Evolutionary conservation across 2,113 vertebrate genomes (phyloP).

Genomic region (Jaculus jaculus): DNA sequence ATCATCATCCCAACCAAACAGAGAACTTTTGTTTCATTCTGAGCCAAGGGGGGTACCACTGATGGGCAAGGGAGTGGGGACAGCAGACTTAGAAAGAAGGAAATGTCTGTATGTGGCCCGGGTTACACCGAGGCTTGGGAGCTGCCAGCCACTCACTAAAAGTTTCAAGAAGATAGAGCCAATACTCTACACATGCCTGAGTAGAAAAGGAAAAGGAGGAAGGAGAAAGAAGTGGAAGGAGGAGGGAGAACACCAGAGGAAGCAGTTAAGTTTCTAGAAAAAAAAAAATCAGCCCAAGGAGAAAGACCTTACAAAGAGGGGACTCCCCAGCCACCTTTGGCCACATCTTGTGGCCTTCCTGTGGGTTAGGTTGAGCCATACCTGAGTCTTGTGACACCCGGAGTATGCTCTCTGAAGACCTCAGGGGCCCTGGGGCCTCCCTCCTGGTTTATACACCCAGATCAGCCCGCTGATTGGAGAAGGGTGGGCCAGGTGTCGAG

Average conservation of each 20-base stretch:
- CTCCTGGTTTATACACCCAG: background rate
- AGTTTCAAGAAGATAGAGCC: background rate
- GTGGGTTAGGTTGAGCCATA: background rate
- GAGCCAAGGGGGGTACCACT: background rate
- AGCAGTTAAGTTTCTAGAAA: background rate
- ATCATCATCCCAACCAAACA: background rate
- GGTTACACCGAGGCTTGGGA: background rate
- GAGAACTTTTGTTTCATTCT: background rate
- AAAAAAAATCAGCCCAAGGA: background rate
- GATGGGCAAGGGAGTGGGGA: background rate
- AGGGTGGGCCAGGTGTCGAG: background rate
- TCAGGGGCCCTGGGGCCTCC: background rate
- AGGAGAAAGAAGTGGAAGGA: background rate
- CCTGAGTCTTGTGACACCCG: background rate
- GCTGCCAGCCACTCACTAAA: background rate
- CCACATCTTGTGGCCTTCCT: background rate
- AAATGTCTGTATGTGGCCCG: background rate
- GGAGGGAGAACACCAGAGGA: background rate
- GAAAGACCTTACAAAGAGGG: constrained; percentile 1
- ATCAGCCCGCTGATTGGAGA: background rate
- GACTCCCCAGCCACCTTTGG: background rate
- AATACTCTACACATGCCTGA: background rate
- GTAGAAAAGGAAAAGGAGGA: background rate
- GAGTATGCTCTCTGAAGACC: background rate
- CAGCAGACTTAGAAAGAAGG: background rate